Percentiles rank a stretch among this genome's conserved stretches.
Conservation (phyloP, 2,113 vertebrate genomes). For the Calyptommatus sinebrachiatus region DNA sequence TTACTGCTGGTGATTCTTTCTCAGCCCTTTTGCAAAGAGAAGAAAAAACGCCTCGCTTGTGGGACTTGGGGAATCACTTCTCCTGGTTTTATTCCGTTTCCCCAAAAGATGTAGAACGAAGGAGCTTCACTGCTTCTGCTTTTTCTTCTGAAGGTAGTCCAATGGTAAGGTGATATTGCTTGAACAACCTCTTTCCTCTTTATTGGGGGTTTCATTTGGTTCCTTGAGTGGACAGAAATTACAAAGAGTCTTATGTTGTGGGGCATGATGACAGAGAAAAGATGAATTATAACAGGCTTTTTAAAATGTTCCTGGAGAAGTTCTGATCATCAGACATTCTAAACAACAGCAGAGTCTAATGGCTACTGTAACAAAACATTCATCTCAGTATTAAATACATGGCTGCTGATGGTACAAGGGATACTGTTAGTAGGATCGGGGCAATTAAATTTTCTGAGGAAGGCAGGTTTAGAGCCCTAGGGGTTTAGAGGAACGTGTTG, state of each 20-base stretch:
- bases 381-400: background rate
- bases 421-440: background rate
- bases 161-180: background rate
- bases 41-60: background rate
- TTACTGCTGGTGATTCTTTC: slow-evolving; percentile 1
- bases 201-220: background rate
- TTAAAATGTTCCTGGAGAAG: background rate
- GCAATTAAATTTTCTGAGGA: background rate
- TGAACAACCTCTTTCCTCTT: background rate
- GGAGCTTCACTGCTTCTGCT: background rate
- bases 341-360: background rate
- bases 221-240: background rate
- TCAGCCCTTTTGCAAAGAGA: rapidly evolving
- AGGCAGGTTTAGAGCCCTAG: background rate
- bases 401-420: too few relatives aligned
- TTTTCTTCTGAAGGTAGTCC: background rate
- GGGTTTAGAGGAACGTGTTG: too few relatives aligned
- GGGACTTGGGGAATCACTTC: background rate
- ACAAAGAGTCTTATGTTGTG: background rate
- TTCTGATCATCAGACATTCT: background rate
- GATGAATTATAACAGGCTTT: background rate
- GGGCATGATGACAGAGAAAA: background rate
- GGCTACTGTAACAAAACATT: background rate
- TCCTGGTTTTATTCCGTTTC: background rate
- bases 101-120: background rate